Evolutionary conservation across 2,888 invertebrate genomes (phyloP).

Genomic region (Nineta flava): DNA sequence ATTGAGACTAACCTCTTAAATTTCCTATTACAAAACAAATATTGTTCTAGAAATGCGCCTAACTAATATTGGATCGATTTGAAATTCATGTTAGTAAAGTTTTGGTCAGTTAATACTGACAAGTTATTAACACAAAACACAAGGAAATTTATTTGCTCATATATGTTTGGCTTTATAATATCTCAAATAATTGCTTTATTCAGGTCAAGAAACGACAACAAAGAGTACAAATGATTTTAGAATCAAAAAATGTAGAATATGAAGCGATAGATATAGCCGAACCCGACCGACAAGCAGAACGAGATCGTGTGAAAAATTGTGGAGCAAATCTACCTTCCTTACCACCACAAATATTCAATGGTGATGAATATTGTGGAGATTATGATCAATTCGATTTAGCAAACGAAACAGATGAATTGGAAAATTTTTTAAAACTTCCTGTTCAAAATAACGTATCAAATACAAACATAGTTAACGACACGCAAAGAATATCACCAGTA

Average conservation of each 20-base stretch:
- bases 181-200: slow-evolving; percentile 14
- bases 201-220: slow-evolving; percentile 95
- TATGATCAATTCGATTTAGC: slow-evolving; percentile 86
- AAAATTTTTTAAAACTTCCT: slow-evolving; percentile 63
- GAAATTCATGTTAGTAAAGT: no score
- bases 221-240: slow-evolving; percentile 82
- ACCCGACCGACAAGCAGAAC: slow-evolving; percentile 74
- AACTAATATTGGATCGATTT: no score
- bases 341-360: slow-evolving; percentile 91
- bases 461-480: background rate
- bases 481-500: background rate
- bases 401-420: slow-evolving; percentile 79
- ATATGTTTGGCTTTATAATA: no score
- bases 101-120: no score
- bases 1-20: no score
- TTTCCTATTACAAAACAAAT: no score
- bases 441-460: background rate
- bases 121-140: no score
- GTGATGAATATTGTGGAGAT: slow-evolving; percentile 84
- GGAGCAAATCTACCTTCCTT: slow-evolving; percentile 63
- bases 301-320: slow-evolving; percentile 75
- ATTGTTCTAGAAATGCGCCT: no score
- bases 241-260: slow-evolving; percentile 79
- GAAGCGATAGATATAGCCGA: slow-evolving; percentile 89
- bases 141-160: no score